Conservation (phyloP, 1,140 invertebrate genomes). For the Polyergus mexicanus region DNA sequence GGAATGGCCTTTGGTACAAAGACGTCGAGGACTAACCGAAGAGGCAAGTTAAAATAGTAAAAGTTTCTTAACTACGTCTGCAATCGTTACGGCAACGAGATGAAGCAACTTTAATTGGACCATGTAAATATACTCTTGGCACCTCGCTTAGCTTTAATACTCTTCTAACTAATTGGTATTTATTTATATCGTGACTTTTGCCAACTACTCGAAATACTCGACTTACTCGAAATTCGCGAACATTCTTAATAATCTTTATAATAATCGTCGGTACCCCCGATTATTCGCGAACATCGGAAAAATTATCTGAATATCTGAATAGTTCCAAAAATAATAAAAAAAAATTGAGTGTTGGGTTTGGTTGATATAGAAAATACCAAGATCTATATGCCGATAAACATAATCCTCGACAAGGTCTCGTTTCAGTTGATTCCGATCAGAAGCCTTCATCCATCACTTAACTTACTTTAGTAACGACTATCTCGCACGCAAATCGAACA, state of each 20-base stretch:
- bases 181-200: background rate
- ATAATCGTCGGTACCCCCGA: background rate
- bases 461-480: conserved; percentile 62
- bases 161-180: conserved; percentile 10
- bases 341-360: background rate
- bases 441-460: conserved; percentile 63
- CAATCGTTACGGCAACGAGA: background rate
- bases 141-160: conserved; percentile 29
- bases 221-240: background rate
- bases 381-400: background rate
- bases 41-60: conserved; percentile 57
- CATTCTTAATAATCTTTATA: background rate
- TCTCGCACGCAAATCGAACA: conserved; percentile 72
- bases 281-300: background rate
- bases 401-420: conserved; percentile 36
- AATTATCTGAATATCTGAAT: background rate
- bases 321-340: background rate
- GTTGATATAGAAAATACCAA: background rate
- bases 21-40: background rate
- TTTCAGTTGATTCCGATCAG: conserved; percentile 63
- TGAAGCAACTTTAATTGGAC: conserved; percentile 42
- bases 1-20: conserved; percentile 8
- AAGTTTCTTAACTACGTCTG: conserved; percentile 64
- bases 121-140: conserved; percentile 38
- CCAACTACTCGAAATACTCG: background rate